Evolutionary conservation across 2,888 invertebrate genomes (phyloP).

Genomic region (Melitaea athalia): DNA sequence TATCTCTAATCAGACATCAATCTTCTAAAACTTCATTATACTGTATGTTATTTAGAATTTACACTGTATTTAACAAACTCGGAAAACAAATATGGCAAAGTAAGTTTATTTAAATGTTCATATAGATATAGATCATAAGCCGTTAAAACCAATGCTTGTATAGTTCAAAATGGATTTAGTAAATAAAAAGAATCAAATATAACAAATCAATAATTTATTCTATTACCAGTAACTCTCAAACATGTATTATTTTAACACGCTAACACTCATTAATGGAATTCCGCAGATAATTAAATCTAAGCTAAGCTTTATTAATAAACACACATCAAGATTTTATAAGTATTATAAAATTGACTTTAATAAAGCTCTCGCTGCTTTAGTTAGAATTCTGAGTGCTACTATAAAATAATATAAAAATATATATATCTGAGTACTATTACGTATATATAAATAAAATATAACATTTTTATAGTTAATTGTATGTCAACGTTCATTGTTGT

Average conservation of each 20-base stretch:
- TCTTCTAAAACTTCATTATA: no score
- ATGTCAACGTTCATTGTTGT: neutral
- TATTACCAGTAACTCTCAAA: conserved; percentile 51
- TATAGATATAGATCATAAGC: no score
- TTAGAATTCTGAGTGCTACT: neutral
- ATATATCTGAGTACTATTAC: conserved; percentile 1
- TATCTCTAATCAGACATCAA: no score
- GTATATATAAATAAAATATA: neutral
- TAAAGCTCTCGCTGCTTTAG: neutral
- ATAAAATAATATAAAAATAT: conserved; percentile 14
- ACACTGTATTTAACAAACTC: no score
- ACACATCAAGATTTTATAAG: conserved; percentile 34
- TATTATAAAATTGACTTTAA: conserved; percentile 8
- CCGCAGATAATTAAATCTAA: conserved; percentile 32
- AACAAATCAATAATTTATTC: conserved; percentile 65
- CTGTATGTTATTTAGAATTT: no score
- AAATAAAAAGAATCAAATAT: conserved; percentile 54
- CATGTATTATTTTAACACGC: conserved; percentile 52
- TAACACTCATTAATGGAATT: conserved; percentile 46
- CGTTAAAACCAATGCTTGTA: no score
- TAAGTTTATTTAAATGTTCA: no score
- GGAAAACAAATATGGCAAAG: no score
- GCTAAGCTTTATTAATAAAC: conserved; percentile 44
- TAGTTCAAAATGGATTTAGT: conserved; percentile 22
- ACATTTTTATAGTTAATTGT: neutral